Evolutionary conservation across 2,113 vertebrate genomes (phyloP).

Genomic region (Speoplatyrhinus poulsoni): DNA sequence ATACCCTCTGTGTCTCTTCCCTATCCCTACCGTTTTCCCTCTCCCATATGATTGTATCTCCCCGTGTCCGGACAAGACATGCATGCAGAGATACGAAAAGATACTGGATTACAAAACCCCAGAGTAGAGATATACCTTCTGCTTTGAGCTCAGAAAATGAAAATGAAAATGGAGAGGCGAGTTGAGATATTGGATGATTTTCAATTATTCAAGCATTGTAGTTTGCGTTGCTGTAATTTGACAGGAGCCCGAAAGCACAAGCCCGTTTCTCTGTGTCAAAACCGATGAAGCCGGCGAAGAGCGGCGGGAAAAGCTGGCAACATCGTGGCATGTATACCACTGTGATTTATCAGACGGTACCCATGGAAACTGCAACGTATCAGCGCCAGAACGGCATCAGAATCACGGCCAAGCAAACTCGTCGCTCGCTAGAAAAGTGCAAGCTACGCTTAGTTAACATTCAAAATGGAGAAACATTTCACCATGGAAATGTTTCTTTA

Average conservation of each 20-base stretch:
- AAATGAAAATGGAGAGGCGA: conserved; percentile 15
- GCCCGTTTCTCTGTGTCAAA: conserved; percentile 69
- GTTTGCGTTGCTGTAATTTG: conserved; percentile 66
- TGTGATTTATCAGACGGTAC: conserved; percentile 62
- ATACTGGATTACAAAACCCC: conserved; percentile 37
- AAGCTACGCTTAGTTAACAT: conserved; percentile 58
- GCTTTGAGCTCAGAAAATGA: conserved; percentile 2
- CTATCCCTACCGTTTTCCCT: background rate
- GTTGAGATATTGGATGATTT: conserved; percentile 28
- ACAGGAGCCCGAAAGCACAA: conserved; percentile 67
- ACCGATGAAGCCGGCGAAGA: conserved; percentile 61
- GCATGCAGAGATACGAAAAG: conserved; percentile 25
- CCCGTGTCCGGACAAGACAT: background rate
- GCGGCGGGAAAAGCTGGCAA: conserved; percentile 50
- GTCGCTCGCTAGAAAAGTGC: conserved; percentile 38
- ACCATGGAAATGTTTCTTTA: conserved; percentile 44
- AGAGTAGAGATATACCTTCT: conserved; percentile 29
- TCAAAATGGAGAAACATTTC: conserved; percentile 56
- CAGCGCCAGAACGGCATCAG: conserved; percentile 45
- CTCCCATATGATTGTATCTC: background rate
- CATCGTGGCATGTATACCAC: conserved; percentile 45
- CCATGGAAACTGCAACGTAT: conserved; percentile 49
- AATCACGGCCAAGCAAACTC: conserved; percentile 43
- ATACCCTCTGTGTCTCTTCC: conserved; percentile 8
- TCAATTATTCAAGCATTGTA: conserved; percentile 64